Base-by-base conservation (phyloP, 1,140 invertebrate genomes). In the Pogonognathellus flavescens region DNA sequence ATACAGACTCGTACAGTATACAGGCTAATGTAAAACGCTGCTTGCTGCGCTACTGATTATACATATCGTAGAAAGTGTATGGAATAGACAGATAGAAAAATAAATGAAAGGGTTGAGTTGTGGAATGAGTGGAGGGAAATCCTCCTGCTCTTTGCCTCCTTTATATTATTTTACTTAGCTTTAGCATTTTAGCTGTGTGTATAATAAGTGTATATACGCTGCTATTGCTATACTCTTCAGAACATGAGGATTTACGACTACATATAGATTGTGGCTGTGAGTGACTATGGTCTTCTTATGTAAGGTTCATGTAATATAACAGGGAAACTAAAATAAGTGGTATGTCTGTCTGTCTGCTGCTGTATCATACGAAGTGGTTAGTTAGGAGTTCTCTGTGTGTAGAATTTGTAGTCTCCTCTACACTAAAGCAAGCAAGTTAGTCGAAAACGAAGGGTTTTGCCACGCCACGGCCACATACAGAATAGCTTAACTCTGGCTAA, bases 121-220 rank as follows among this genome's bases (percentile, higher is more conserved):
- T 76, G 70, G 70, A 76, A 76, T 76, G 70, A 76, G 70, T 76
- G 70, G 70, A 76, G 70, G 70, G 70, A 76, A 76, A 76, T 76
- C 70, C 70, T 76, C 70, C 70, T 76, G 70, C 70, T 76, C 70
- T 76, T 50, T 50, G 70, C 70, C 70, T 76, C 70, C 70, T 76
- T n/a, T 50, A 50, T 76, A 49, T 16, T n/a, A 18, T 76, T 6
- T 2, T 59, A 41, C 31, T 41, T 41, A 41, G 31, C 31, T 41
- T 41, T 41, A 41, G 31, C 31, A 41, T 41, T 41, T 41, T 41
- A 41, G 31, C 31, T 41, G 31, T 41, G 31, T 41, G 31, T 41
- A 6, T 41, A 41, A 41, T 41, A 41, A 41, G 31, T 41, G 31
- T 41, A 59, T 14, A 18, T 59, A 5, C 55, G 18, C 18, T n/a